Base-by-base conservation (phyloP, 2,888 invertebrate genomes). In the Dasysyrphus tricinctus region DNA sequence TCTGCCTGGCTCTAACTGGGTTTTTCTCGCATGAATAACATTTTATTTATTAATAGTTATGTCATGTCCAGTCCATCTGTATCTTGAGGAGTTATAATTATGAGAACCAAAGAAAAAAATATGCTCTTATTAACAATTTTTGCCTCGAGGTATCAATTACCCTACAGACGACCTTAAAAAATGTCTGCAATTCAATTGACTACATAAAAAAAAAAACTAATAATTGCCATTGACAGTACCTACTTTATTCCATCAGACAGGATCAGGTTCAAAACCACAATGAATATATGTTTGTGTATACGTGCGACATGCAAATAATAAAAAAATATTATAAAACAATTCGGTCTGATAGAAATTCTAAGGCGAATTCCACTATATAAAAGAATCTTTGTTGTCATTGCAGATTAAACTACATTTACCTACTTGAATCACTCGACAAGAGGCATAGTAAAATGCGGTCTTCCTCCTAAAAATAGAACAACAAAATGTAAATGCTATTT, bases 111-210 rank as follows among this genome's bases (percentile, higher is more conserved):
- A 54, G 14, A 54, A 7, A 54, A 54, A 29, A 32, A 14, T 8
- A 51, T 12, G 24, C 12, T 12, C 2, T 29, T 12, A 14, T 51
- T 54, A 54, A 54, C 14, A 54, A 32, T 14, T 54, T 51, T 54
- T 8, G n/a, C 49, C n/a, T 51, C 24, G 51, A 39, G 24, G 67
- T 69, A 69, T 69, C 67, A 51, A 51, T 69, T 69, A 69, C 67
- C 14, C 24, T 69, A 19, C 51, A 37, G 51, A 51, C 51, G 51
- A 69, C 67, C 67, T 69, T 69, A 39, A 37, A 39, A 37, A 42
- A 24, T n/a, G 51, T 69, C 67, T 69, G 67, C 67, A 69, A 51
- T 51, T 9, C 51, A 69, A 32, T 49, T 67, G 14, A 49, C 67
- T 63, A 44, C 3, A 49, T 3, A 54, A 7, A 54, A 24, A 42